Base-by-base conservation (phyloP, 2,797 vertebrate species). In the Pelodytes ibericus region DNA sequence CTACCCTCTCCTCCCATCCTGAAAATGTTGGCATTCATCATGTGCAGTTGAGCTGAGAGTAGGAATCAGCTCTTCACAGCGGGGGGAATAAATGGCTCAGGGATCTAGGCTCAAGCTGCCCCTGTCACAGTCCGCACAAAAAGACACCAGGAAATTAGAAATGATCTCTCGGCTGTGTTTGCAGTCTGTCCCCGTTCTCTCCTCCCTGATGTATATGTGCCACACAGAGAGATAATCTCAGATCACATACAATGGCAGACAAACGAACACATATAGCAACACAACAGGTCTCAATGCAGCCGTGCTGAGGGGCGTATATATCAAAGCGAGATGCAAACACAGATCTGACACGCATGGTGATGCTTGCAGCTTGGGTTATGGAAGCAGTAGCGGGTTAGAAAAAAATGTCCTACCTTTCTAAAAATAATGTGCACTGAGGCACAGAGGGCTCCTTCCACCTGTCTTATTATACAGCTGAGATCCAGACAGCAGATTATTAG, bases 21-120 rank as follows among this genome's bases (percentile, higher is more conserved):
- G 7, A 3, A 60, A 15, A 44, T 31, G n/a, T 24, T 22, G 6
- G 7, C 25, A 25, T 36, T 39, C 31, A 62, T 33, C 30, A 33
- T 30, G 31, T 39, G 18, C 58, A 30, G 58, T 29, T 60, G 60
- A 33, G 30, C 60, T 22, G 60, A 62, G 60, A 39, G 24, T 62
- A 33, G 60, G 31, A 24, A 33, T 16, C 24, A 27, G 56, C 56
- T 2, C 56, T 27, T 27, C 11, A 25, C 56, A 58, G 56, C 51
- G 24, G 51, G 25, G 56, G 4, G 22, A 8, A 36, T 36, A 31
- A 30, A 20, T 8, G 5, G 29, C 58, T 31, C 27, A 6, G 7
- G 31, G 60, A 0, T 20, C n/a, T 11, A 6, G n/a, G 15, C 30
- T 33, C 4, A 18, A 11, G 53, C 18, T 22, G 36, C 13, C 18